Conservation (phyloP, 2,888 invertebrate genomes). For the Oscheius sp. region DNA sequence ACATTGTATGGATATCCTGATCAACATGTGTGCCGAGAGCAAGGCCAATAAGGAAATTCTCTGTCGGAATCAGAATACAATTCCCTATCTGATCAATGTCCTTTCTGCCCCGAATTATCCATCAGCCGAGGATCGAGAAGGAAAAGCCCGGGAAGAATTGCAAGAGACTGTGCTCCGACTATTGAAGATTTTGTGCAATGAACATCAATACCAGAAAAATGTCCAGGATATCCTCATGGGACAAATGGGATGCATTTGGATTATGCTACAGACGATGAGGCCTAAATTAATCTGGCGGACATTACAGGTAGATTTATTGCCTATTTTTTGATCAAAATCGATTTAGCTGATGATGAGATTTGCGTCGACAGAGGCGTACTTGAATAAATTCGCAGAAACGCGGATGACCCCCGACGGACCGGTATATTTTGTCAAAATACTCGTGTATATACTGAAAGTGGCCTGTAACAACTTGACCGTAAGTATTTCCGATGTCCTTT, state of each 20-base stretch:
- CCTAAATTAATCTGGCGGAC: slow-evolving; percentile 63
- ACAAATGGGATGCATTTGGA: slow-evolving; percentile 52
- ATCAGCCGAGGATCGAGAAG: not conserved
- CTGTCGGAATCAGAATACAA: not conserved
- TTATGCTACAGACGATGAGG: slow-evolving; percentile 57
- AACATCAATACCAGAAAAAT: slow-evolving; percentile 47
- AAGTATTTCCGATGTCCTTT: not conserved
- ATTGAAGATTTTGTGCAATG: slow-evolving; percentile 56
- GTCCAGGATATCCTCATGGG: slow-evolving; percentile 50
- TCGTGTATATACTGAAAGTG: slow-evolving; percentile 54
- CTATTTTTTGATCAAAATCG: not conserved
- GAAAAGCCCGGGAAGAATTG: slow-evolving; percentile 4
- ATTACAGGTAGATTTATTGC: slow-evolving; percentile 47
- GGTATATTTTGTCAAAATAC: slow-evolving; percentile 46
- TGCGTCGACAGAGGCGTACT: slow-evolving; percentile 21
- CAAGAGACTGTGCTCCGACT: slow-evolving; percentile 62
- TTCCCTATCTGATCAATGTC: not conserved
- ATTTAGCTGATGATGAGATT: slow-evolving; percentile 6
- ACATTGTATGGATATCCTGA: slow-evolving; percentile 59
- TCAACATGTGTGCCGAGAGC: slow-evolving; percentile 66
- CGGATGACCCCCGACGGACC: slow-evolving; percentile 27
- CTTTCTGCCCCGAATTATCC: not conserved
- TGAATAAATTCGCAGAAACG: slow-evolving; percentile 46
- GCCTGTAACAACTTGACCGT: slow-evolving; percentile 47
- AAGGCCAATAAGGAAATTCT: slow-evolving; percentile 17